Conservation (phyloP, 2,113 vertebrate genomes). For the Cisticola juncidis region DNA sequence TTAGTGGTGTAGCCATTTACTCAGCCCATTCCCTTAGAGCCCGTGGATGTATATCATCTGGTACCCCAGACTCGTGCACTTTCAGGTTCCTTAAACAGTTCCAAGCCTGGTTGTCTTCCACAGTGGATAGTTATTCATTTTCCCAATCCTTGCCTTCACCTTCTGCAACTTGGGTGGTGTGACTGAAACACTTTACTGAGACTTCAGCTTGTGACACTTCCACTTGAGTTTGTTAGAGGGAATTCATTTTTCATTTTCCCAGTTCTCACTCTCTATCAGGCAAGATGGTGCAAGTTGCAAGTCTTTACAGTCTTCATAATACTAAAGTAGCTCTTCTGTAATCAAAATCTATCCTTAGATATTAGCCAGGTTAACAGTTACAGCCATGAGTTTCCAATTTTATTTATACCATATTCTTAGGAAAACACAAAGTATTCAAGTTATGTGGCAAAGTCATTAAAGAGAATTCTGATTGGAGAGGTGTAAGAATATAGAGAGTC, state of each 20-base stretch:
- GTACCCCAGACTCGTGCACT: rapidly evolving
- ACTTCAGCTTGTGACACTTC: not conserved
- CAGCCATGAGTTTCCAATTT: not conserved
- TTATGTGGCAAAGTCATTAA: not conserved
- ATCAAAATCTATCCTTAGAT: not conserved
- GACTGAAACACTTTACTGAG: not conserved
- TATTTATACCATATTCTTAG: not conserved
- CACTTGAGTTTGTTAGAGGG: not conserved
- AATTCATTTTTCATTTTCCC: not conserved
- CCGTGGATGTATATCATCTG: not conserved
- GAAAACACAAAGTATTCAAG: not conserved
- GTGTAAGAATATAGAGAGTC: not conserved
- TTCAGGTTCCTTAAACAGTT: not conserved
- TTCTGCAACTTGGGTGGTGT: not conserved
- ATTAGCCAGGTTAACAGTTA: not conserved
- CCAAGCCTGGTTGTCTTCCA: not conserved
- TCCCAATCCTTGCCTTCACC: not conserved
- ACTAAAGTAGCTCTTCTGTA: not conserved
- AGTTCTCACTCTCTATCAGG: not conserved
- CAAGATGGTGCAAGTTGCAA: not conserved
- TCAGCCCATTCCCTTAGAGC: not conserved
- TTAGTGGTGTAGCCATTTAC: not conserved
- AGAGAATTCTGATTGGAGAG: not conserved
- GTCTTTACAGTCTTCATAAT: not conserved
- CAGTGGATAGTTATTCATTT: not conserved